These are phyloP conservation scores for Rosalia funebris DNA, from an alignment of 2,888 invertebrate species.

Conservation along the genomic window DNA sequence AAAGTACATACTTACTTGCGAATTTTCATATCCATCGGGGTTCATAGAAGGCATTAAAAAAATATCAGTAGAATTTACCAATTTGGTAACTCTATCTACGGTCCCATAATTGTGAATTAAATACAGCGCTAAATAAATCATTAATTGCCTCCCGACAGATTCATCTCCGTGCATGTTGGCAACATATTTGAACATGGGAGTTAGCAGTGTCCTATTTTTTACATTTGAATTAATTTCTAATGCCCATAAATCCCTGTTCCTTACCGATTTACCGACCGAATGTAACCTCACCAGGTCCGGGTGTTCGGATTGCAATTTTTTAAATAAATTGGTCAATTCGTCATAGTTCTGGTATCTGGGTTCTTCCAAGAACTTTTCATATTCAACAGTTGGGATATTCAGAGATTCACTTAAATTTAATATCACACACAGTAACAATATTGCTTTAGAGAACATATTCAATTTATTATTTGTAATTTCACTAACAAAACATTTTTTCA, in stretches of 20 bases:
- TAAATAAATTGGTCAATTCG: conserved; percentile 74
- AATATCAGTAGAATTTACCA: conserved; percentile 90
- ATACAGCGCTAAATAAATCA: conserved; percentile 86
- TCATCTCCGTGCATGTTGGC: conserved; percentile 99
- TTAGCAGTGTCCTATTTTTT: conserved; percentile 67
- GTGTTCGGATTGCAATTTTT: conserved; percentile 71
- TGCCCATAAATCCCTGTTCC: conserved; percentile 83
- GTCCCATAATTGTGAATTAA: conserved; percentile 81
- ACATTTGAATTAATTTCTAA: conserved; percentile 83
- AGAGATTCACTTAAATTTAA: conserved; percentile 40
- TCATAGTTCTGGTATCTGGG: conserved; percentile 78
- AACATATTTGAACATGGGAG: conserved; percentile 93
- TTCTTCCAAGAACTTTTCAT: conserved; percentile 69
- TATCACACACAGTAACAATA: conserved; percentile 41
- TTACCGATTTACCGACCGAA: conserved; percentile 85
- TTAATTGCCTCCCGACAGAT: conserved; percentile 81
- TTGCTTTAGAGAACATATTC: conserved; percentile 35
- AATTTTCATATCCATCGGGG: conserved; percentile 93
- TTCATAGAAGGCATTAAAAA: conserved; percentile 97
- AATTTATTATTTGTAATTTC: not conserved
- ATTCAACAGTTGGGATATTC: conserved; percentile 33
- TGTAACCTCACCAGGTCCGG: conserved; percentile 77
- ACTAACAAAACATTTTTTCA: conserved; percentile 9
- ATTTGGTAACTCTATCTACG: conserved; percentile 74
- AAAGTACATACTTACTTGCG: conserved; percentile 69